These are phyloP conservation scores for Emydoidea blandingii DNA, from an alignment of 2,797 vertebrate species.

Conservation along the genomic window DNA sequence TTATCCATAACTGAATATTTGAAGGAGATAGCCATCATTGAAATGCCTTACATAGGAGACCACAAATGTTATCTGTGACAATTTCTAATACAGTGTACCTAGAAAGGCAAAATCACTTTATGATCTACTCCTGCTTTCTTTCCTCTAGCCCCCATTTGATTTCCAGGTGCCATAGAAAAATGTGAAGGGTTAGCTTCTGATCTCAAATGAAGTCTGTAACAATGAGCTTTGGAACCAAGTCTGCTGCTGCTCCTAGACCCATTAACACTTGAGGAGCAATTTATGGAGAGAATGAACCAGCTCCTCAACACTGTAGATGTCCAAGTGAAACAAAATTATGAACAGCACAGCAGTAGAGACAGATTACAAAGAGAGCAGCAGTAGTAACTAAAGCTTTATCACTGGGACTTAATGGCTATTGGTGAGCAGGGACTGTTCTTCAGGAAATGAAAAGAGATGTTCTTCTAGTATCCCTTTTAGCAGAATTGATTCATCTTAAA, in stretches of 20 bases:
- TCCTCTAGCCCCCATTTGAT: background rate
- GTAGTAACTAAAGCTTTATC: background rate
- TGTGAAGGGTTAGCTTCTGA: background rate
- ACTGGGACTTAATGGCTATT: rapidly evolving
- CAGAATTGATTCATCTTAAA: background rate
- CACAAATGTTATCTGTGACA: background rate
- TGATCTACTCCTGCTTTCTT: background rate
- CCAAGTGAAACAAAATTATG: rapidly evolving
- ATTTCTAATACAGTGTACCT: background rate
- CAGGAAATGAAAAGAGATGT: background rate
- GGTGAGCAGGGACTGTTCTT: background rate
- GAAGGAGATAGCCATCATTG: background rate
- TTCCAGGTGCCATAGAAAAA: background rate
- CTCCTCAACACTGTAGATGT: background rate
- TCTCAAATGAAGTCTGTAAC: background rate
- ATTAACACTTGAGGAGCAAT: rapidly evolving
- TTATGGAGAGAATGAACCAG: rapidly evolving
- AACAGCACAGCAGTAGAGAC: background rate
- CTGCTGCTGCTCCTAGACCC: background rate
- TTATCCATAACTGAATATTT: background rate
- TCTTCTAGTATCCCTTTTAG: background rate
- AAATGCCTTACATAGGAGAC: background rate
- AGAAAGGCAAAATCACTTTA: background rate
- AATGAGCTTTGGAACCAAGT: background rate
- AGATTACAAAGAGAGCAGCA: rapidly evolving